Percentiles rank a stretch among this genome's conserved stretches.
Conservation (phyloP, 2,797 vertebrate species). For the Eidolon dupreanum region DNA sequence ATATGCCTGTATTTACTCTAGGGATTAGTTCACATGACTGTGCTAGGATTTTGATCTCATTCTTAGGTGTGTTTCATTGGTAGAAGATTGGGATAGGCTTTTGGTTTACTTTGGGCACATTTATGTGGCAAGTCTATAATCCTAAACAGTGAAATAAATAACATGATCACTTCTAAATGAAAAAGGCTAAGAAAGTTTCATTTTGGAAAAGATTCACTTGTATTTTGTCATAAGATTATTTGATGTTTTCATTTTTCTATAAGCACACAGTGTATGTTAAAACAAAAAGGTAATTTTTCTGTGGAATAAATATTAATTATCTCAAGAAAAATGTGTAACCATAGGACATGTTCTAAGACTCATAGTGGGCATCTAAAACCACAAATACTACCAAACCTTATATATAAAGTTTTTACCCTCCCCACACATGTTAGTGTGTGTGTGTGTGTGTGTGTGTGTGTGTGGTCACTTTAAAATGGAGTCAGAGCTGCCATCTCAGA, state of each 20-base stretch:
- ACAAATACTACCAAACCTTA: neutral
- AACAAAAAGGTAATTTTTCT: neutral
- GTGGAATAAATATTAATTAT: neutral
- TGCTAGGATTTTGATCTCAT: neutral
- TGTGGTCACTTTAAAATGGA: neutral
- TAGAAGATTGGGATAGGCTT: neutral
- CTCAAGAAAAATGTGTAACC: neutral
- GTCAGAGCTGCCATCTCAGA: neutral
- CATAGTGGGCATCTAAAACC: neutral
- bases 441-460: too few species aligned
- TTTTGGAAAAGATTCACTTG: neutral
- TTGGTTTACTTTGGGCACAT: neutral
- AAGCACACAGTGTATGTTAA: neutral
- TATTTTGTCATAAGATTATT: constrained; percentile 18
- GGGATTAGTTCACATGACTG: neutral
- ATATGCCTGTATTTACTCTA: neutral
- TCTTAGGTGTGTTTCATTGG: neutral
- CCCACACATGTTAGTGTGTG: too few species aligned
- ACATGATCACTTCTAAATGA: neutral
- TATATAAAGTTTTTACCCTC: neutral
- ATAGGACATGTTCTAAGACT: neutral
- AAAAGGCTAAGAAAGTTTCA: neutral
- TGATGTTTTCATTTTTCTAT: constrained; percentile 8
- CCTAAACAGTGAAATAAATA: neutral
- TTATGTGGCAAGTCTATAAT: neutral